Base-by-base conservation (phyloP, 2,113 vertebrate species). In the Rhinolophus sinicus region DNA sequence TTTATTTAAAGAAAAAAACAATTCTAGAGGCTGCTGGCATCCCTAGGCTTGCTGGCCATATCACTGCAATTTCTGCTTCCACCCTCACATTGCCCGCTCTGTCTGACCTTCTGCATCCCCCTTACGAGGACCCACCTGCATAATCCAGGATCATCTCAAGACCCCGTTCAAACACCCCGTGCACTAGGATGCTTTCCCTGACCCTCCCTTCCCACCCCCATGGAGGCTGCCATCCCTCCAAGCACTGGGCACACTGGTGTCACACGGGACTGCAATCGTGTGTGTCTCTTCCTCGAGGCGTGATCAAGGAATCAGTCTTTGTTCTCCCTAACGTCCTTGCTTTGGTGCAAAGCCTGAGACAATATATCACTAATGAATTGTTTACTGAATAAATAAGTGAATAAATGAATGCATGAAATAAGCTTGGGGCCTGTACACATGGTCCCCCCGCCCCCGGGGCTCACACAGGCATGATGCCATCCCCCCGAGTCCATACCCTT, bases 241-340 rank as follows among this genome's bases (percentile, higher is more conserved):
- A 22, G 30, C 65, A 19, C 47, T 0, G 0, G 58, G 50, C 14
- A 47, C 26, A 47, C 56, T 82, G 1, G 0, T 13, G 33, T 19
- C 40, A 58, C 70, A 70, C 1, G 19, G 52, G 30, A 19, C 26
- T 81, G 16, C 12, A 9, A 40, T 58, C 14, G 52, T 0, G 1
- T 28, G 26, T 28, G 9, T 92, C 52, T 88, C 18, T 21, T 88
- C 52, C n/a, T 52, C 24, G n/a, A 93, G 47, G 14, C 22, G 5
- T 56, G 38, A 69, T 47, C 65, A 69, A 85, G 58, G 21, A 56
- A 28, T 70, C 65, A 47, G 1, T 22, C 28, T 40, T 72, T 88
- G n/a, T 64, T 52, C 50, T 65, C 3, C 18, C 47, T 76, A 52
- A 78, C 38, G 15, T 85, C 52, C 44, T 87, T 22, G 28, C 26